Conservation (phyloP, 2,797 vertebrate species). For the Australoheros facetus region DNA sequence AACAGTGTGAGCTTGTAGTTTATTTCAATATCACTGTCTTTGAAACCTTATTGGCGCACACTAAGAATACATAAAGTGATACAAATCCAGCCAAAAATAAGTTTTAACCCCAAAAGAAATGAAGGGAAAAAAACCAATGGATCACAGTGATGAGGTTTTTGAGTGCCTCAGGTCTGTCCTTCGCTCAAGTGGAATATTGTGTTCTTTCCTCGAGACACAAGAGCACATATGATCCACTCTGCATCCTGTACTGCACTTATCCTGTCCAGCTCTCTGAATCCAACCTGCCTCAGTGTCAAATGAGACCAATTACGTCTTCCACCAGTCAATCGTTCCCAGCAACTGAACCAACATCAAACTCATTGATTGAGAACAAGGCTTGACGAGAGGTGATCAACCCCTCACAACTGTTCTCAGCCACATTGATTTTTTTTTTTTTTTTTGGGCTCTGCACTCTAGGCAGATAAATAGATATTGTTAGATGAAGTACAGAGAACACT, state of each 20-base stretch:
- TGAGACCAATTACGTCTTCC: conserved; percentile 79
- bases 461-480: conserved; percentile 68
- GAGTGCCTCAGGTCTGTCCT: conserved; percentile 21
- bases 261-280: conserved; percentile 52
- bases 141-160: not conserved
- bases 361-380: conserved; percentile 80
- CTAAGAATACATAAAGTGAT: not conserved
- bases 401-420: conserved; percentile 71
- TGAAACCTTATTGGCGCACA: not conserved
- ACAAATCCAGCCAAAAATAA: not conserved
- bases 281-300: conserved; percentile 75
- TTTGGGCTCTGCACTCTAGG: conserved; percentile 58
- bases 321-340: conserved; percentile 81
- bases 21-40: not conserved
- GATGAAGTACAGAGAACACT: conserved; percentile 62
- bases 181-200: conserved; percentile 49
- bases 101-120: not conserved
- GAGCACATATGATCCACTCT: conserved; percentile 64
- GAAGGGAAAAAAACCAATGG: not conserved
- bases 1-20: not conserved
- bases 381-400: conserved; percentile 81
- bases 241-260: conserved; percentile 53
- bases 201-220: conserved; percentile 44
- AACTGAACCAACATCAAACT: conserved; percentile 82
- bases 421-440: conserved; percentile 70